Evolutionary conservation across 2,113 vertebrate species (phyloP).

Genomic region (Condylura cristata): DNA sequence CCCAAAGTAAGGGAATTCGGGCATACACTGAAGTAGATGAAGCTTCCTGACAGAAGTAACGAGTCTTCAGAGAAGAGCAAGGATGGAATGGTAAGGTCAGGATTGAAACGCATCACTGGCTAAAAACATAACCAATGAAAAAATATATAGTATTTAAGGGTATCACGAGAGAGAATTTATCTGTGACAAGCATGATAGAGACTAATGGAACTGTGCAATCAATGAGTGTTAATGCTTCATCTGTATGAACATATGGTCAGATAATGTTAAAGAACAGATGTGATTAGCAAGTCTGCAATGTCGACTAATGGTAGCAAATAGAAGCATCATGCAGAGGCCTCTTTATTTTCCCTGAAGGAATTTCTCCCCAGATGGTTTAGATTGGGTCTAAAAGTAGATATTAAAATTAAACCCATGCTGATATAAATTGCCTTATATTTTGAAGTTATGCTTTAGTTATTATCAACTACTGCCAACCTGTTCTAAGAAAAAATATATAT

Average conservation of each 20-base stretch:
- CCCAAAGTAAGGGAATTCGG: not conserved
- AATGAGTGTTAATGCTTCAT: constrained; percentile 34
- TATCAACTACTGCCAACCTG: not conserved
- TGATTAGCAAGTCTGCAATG: constrained; percentile 13
- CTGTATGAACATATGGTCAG: constrained; percentile 37
- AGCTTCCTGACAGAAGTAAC: not conserved
- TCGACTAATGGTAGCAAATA: constrained; percentile 51
- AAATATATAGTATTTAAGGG: not conserved
- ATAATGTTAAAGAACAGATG: constrained; percentile 62
- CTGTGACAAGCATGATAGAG: not conserved
- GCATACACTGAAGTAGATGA: not conserved
- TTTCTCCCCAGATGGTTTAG: constrained; percentile 51
- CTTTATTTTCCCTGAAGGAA: constrained; percentile 53
- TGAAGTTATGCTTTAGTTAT: not conserved
- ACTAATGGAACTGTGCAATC: constrained; percentile 31
- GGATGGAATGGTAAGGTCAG: not conserved
- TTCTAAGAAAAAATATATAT: too few relatives aligned
- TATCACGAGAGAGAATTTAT: not conserved
- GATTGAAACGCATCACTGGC: not conserved
- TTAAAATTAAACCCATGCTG: constrained; percentile 44
- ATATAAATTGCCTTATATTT: not conserved
- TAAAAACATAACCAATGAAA: not conserved
- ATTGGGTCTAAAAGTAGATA: constrained; percentile 15
- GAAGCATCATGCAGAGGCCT: not conserved
- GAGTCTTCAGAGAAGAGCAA: not conserved